phyloP scores from a whole-genome alignment of 2,888 invertebrate genomes.

The Galerucella calmariensis region DNA sequence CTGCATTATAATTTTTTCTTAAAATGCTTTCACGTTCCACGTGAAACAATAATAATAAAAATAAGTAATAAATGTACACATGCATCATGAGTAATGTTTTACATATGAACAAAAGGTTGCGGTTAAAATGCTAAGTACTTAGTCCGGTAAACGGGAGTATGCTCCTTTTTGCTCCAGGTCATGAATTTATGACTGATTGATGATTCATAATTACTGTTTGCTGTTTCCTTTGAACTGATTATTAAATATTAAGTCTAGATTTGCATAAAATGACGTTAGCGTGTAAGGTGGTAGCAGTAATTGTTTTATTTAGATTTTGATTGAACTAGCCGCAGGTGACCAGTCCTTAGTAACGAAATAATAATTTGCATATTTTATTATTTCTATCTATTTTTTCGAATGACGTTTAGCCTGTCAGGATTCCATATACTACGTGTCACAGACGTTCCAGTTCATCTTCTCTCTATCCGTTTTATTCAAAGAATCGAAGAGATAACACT shows the following conservation, averaged over 20 bases:
- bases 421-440: no score
- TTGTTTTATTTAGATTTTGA: slow-evolving; percentile 2
- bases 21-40: slow-evolving; percentile 56
- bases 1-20: slow-evolving; percentile 38
- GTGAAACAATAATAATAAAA: slow-evolving; percentile 57
- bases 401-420: not conserved
- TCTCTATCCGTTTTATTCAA: no score
- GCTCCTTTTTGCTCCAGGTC: slow-evolving; percentile 11
- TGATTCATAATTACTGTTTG: slow-evolving; percentile 28
- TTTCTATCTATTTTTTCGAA: not conserved
- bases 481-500: no score
- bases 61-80: slow-evolving; percentile 53
- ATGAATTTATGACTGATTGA: slow-evolving; percentile 31
- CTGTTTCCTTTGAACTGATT: not conserved
- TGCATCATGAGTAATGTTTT: slow-evolving; percentile 52
- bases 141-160: slow-evolving; percentile 17
- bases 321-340: slow-evolving; percentile 4
- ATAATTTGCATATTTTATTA: not conserved
- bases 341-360: not conserved
- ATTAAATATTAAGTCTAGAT: slow-evolving; percentile 8
- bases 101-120: slow-evolving; percentile 47
- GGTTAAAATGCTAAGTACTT: slow-evolving; percentile 36
- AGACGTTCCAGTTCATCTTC: no score
- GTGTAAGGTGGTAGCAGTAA: slow-evolving; percentile 11
- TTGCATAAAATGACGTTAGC: slow-evolving; percentile 17